These are phyloP conservation scores for Opisthocomus hoazin DNA, from an alignment of 2,113 vertebrate genomes.

Conservation along the genomic window DNA sequence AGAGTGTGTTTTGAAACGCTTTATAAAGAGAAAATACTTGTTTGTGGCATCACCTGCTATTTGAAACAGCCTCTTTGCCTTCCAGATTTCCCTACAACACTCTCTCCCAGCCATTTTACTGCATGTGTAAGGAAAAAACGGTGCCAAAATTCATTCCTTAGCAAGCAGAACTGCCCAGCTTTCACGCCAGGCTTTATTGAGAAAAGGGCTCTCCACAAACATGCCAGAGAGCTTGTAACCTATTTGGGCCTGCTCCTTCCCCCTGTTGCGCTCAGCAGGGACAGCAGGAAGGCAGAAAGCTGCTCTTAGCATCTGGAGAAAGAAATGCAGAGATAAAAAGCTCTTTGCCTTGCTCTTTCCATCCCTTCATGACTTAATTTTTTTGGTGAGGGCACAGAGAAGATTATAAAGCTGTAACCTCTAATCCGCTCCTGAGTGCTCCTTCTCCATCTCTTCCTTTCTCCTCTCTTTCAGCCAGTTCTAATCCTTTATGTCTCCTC, in stretches of 20 bases:
- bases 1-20: background rate
- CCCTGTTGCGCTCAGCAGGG: background rate
- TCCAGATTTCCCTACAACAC: background rate
- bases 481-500: conserved; percentile 51
- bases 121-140: background rate
- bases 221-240: background rate
- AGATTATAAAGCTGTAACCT: conserved; percentile 46
- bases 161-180: background rate
- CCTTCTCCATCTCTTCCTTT: conserved; percentile 47
- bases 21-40: conserved; percentile 16
- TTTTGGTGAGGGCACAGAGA: background rate
- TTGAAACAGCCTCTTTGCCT: background rate
- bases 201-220: background rate
- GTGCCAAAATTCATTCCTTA: background rate
- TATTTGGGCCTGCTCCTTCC: background rate
- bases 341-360: conserved; percentile 15
- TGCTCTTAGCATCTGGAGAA: background rate
- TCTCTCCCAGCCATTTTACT: background rate
- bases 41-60: background rate
- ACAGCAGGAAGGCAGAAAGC: conserved; percentile 1
- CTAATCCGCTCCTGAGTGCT: background rate
- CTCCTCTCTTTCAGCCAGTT: conserved; percentile 32
- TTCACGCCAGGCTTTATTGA: background rate
- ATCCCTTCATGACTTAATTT: background rate
- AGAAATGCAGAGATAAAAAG: background rate